A percentile compares a stretch with the other conserved stretches of the same genome.
phyloP scores from a whole-genome alignment of 2,888 invertebrate genomes.

The Nesidiocoris tenuis region DNA sequence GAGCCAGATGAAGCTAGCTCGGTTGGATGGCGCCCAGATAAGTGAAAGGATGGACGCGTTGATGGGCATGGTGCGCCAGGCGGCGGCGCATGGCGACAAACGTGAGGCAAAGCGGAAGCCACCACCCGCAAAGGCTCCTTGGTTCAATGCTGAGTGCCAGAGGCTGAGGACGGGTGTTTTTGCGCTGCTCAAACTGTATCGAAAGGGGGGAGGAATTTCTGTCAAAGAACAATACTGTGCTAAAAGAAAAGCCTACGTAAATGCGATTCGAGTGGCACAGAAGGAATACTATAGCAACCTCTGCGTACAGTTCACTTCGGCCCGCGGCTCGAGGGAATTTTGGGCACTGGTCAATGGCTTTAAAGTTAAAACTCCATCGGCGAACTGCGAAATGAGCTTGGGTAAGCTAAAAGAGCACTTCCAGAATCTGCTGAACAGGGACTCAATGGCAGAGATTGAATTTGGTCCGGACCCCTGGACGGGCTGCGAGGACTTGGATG shows the following conservation, averaged over 20 bases:
- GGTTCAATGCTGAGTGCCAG: neutral
- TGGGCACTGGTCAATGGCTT: neutral
- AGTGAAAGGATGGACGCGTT: neutral
- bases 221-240: neutral
- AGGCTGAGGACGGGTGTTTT: neutral
- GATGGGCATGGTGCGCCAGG: neutral
- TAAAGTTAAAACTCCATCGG: neutral
- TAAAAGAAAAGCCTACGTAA: neutral
- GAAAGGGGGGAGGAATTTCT: neutral
- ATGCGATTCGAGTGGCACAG: neutral
- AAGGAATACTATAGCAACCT: neutral
- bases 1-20: neutral
- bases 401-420: neutral
- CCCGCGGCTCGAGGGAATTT: neutral
- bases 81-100: too few species aligned
- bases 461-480: neutral
- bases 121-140: neutral
- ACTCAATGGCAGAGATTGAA: neutral
- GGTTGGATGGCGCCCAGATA: neutral
- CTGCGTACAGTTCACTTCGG: neutral
- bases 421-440: neutral
- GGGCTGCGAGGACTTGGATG: neutral
- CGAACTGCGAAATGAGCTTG: neutral
- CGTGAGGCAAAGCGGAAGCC: neutral
- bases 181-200: neutral